Base-by-base conservation (phyloP, 1,140 invertebrate species). In the Halyomorpha halys region DNA sequence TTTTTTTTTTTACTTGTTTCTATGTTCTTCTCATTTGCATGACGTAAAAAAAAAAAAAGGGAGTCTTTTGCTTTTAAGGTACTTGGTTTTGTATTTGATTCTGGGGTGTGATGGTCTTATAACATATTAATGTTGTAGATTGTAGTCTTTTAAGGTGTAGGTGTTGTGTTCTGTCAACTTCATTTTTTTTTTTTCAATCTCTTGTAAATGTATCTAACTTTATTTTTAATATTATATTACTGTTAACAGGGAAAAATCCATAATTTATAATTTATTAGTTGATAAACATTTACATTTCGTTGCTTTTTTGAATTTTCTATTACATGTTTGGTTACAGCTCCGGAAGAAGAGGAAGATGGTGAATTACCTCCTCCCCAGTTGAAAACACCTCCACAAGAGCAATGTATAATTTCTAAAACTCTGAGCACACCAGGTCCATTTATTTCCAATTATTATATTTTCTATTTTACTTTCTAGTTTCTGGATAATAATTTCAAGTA, bases 361-460 rank as follows among this genome's bases (percentile, higher is more conserved):
- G 53, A 56, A 23, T 56, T 21, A 16, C 23, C 53, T 11, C 23
- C 53, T 23, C 53, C 53, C 5, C 53, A 56, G 53, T 15, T 56
- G 8, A 21, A 56, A 23, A 44, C 65, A n/a, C 51, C 61, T 45
- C 23, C 60, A 56, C 66, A 66, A 44, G 63, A 64, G 16, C 67
- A 65, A 27, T 64, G 67, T 15, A 44, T 61, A 21, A 63, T 68
- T 14, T 61, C 67, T 15, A 68, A 68, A 63, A 59, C 64, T 27
- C 67, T 61, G 6, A 66, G 65, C 45, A 59, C 61, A 39, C 65
- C 65, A 60, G 65, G 65, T 66, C 44, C 21, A 25, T 59, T 59
- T 16, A 16, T 23, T 30, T 30, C 27, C 34, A 39, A 9, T 39
- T 39, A 39, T 13, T 39, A 11, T 39, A 8, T 6, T 39, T 39